A percentile compares a stretch with the other conserved stretches of the same genome.
Conservation (phyloP, 2,113 vertebrate species). For the Corythornis vintsioides region DNA sequence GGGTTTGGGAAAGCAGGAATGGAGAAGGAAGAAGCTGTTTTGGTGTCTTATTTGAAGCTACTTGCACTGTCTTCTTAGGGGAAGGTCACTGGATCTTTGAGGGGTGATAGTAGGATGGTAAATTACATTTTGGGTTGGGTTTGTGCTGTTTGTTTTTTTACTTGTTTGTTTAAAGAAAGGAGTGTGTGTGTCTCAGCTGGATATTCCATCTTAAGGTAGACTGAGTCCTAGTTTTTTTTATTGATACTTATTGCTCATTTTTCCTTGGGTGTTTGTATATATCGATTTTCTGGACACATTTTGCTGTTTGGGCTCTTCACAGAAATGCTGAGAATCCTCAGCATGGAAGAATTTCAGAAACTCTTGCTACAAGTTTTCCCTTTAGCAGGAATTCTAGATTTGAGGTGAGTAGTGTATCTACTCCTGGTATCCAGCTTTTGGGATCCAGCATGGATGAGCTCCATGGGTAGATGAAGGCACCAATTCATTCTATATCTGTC, state of each 20-base stretch:
- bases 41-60: slow-evolving; percentile 60
- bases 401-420: not conserved
- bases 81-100: not conserved
- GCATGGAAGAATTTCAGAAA: not conserved
- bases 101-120: not conserved
- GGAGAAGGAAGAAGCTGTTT: slow-evolving; percentile 48
- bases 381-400: not conserved
- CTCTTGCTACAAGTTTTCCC: not conserved
- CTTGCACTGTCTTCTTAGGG: not conserved
- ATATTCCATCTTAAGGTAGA: not conserved
- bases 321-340: not conserved
- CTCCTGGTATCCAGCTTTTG: not conserved
- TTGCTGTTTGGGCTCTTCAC: not conserved
- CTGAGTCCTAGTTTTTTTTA: not conserved
- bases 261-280: not conserved
- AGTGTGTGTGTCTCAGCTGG: not conserved
- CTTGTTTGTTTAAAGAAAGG: not conserved
- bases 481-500: not conserved
- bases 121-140: not conserved
- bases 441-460: not conserved
- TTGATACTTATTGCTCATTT: not conserved
- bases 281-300: not conserved
- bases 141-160: not conserved
- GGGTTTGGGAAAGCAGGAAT: slow-evolving; percentile 51
- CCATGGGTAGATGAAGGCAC: not conserved